phyloP scores from a whole-genome alignment of 2,797 vertebrate species.

The Luscinia megarhynchos region DNA sequence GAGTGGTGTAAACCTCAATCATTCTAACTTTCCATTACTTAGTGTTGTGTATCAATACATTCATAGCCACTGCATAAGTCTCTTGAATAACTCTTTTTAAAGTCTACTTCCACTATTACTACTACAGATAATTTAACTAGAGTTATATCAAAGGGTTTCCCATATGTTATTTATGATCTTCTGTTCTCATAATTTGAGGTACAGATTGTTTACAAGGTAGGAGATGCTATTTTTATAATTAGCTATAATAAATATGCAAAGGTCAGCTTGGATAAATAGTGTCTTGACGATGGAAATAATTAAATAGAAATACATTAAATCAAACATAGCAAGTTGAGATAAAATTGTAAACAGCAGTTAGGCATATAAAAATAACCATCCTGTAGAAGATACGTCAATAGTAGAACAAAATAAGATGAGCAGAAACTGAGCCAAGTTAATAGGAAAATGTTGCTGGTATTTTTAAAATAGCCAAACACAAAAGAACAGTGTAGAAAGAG shows the following conservation, averaged over 20 bases:
- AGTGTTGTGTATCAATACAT: not conserved
- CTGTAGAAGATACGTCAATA: not conserved
- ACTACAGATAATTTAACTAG: not conserved
- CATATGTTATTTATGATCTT: not conserved
- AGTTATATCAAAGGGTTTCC: not conserved
- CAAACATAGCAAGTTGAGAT: not conserved
- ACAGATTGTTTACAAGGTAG: not conserved
- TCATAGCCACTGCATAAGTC: not conserved
- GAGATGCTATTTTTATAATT: constrained; percentile 1
- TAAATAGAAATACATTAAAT: not conserved
- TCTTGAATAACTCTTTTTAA: not conserved
- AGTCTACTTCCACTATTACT: not conserved
- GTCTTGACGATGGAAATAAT: not conserved
- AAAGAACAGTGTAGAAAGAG: not conserved
- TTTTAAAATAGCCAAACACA: not conserved
- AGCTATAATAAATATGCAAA: not conserved
- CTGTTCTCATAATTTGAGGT: not conserved
- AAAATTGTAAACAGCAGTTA: not conserved
- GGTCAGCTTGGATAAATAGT: not conserved
- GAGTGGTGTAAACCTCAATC: not conserved
- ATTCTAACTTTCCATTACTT: not conserved
- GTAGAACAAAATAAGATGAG: not conserved
- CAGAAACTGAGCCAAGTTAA: not conserved
- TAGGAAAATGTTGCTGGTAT: not conserved
- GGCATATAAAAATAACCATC: not conserved